Conservation (phyloP, 23 tunicate genomes). For the Diplosoma virens region DNA sequence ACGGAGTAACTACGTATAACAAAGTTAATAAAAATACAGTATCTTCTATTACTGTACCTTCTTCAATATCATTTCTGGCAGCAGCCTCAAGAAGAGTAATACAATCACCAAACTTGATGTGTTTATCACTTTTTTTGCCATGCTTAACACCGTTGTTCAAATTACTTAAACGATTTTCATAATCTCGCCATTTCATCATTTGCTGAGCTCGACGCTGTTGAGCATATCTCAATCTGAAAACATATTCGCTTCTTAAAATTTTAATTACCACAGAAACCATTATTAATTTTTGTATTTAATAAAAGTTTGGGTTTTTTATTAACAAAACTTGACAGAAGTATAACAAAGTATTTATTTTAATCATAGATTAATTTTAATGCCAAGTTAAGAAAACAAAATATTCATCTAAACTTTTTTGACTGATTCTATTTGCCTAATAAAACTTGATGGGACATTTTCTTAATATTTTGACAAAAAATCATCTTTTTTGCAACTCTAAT, state of each 20-base stretch:
- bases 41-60: conserved; percentile 75
- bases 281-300: background rate
- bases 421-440: too few relatives aligned
- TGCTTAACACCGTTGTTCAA: background rate
- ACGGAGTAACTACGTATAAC: too few relatives aligned
- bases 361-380: background rate
- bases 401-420: too few relatives aligned
- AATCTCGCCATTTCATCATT: conserved; percentile 50
- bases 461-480: too few relatives aligned
- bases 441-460: too few relatives aligned
- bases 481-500: too few relatives aligned
- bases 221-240: conserved; percentile 64
- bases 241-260: too few relatives aligned
- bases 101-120: conserved; percentile 73
- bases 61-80: conserved; percentile 89
- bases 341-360: too few relatives aligned
- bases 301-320: too few relatives aligned
- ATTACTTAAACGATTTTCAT: conserved; percentile 22
- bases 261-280: background rate
- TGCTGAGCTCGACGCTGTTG: conserved; percentile 67
- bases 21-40: too few relatives aligned
- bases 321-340: too few relatives aligned
- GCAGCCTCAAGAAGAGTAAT: conserved; percentile 84
- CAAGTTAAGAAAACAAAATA: background rate
- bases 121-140: background rate